Base-by-base conservation (phyloP, 2,888 invertebrate species). In the Hypselothyrea guttata region DNA sequence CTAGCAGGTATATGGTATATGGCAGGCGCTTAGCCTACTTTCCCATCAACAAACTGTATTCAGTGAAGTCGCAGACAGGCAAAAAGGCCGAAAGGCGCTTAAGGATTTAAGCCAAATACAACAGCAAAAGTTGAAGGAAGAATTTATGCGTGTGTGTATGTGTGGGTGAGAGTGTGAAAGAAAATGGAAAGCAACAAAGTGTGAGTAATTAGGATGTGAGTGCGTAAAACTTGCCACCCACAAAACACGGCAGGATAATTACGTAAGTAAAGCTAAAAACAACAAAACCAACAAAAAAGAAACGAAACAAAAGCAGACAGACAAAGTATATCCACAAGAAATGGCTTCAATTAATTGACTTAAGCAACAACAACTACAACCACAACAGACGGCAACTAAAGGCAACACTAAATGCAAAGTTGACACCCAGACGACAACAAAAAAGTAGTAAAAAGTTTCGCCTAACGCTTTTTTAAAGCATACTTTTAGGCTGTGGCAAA, bases 281-380 rank as follows among this genome's bases (percentile, higher is more conserved):
- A 22, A 22, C 2, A 22, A 22, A 4, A 5, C 22, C 22, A 22
- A 22, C 22, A 22, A 22, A 22, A 22, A 22, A 22, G 22, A 2
- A 22, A 22, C 22, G 5, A 22, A 22, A 22, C 22, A 22, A 22
- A 22, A 22, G 33, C 57, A 58, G 66, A 34, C 40, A 47, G 35
- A 38, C 37, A 38, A 15, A 40, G 18, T 12, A 38, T 30, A 46
- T 46, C 56, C 52, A 34, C 16, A n/a, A n/a, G 54, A 57, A 71
- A 62, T 60, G 72, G 65, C 60, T 71, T 70, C 73, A 75, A 70
- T 75, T 75, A 75, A 75, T 75, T 76, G 76, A 70, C 64, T 75
- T 66, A 57, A 53, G 45, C 38, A 41, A 45, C 38, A 56, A 55
- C 41, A 60, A 40, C 38, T 47, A 40, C 5, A 34, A 51, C 16